Conservation (phyloP, 1,140 invertebrate species). For the Kradibia gibbosae region DNA sequence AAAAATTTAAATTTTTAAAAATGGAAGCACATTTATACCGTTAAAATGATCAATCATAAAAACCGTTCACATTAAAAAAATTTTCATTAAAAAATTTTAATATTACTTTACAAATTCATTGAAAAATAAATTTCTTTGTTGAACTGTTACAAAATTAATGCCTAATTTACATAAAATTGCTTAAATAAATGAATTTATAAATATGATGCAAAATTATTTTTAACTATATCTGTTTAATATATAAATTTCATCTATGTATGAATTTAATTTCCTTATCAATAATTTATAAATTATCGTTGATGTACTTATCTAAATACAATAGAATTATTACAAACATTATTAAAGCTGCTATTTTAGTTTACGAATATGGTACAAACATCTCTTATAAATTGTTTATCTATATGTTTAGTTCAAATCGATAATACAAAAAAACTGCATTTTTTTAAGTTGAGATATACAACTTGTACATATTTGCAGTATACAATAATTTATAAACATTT, state of each 20-base stretch:
- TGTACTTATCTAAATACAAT: neutral
- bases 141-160: neutral
- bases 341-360: conserved; percentile 33
- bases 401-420: conserved; percentile 24
- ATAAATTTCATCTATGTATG: conserved; percentile 3
- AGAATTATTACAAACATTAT: conserved; percentile 18
- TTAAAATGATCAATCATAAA: too few relatives aligned
- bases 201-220: neutral
- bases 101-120: neutral
- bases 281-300: neutral
- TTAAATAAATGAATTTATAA: neutral
- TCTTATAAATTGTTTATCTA: conserved; percentile 22
- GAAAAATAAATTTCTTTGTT: neutral
- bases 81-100: neutral
- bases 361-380: conserved; percentile 37
- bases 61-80: neutral
- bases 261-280: neutral
- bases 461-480: conserved; percentile 32
- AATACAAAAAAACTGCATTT: conserved; percentile 36
- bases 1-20: conserved; percentile 2
- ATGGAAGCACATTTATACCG: neutral
- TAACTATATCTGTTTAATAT: conserved; percentile 12
- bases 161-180: neutral
- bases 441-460: conserved; percentile 8
- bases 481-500: conserved; percentile 52